A percentile compares a stretch with the other conserved stretches of the same genome.
Evolutionary conservation across 2,113 vertebrate species (phyloP).

Genomic region (Cavia porcellus): DNA sequence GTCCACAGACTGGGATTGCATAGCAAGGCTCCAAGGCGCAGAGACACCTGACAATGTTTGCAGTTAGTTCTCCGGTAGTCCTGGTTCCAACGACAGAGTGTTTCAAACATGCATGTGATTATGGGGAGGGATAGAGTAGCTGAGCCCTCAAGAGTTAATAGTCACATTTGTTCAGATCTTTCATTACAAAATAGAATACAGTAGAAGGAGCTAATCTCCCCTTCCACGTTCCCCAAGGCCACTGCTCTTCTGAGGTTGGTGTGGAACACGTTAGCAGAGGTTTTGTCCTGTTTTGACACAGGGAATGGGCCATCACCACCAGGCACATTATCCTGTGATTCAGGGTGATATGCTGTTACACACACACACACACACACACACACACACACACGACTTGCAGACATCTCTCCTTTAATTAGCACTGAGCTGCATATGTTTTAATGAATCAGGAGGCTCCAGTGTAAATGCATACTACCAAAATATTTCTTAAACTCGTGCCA

Average conservation of each 20-base stretch:
- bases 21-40: background rate
- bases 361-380: no score
- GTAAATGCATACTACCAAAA: background rate
- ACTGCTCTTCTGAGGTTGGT: background rate
- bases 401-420: background rate
- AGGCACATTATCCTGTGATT: background rate
- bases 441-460: background rate
- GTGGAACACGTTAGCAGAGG: fast-evolving
- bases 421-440: background rate
- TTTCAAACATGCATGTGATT: background rate
- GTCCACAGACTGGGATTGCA: no score
- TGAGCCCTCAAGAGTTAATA: background rate
- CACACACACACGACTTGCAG: background rate
- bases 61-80: background rate
- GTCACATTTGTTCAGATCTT: background rate
- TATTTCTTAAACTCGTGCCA: background rate
- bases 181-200: background rate
- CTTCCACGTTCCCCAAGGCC: background rate
- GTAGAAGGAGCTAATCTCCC: background rate
- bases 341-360: background rate
- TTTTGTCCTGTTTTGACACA: background rate
- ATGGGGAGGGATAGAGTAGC: background rate
- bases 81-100: background rate
- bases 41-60: background rate
- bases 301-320: background rate